Percentiles rank a stretch among this genome's conserved stretches.
These are phyloP conservation scores for Phallusia fumigata DNA, from an alignment of 23 tunicate species.

Conservation along the genomic window DNA sequence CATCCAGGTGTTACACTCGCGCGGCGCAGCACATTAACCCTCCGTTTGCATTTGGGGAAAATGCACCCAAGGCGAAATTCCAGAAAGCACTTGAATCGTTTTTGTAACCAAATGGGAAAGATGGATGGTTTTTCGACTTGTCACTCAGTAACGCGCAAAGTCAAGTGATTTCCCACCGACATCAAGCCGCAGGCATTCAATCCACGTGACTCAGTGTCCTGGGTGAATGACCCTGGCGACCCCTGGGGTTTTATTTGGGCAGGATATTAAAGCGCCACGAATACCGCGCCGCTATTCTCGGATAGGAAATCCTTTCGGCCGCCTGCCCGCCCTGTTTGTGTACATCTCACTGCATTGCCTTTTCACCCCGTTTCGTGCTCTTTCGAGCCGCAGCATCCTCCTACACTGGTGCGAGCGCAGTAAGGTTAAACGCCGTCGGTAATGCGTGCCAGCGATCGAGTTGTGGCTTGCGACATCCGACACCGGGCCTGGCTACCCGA, in stretches of 20 bases:
- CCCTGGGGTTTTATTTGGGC: slow-evolving; percentile 6
- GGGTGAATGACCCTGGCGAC: neutral
- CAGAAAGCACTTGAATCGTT: too few species aligned
- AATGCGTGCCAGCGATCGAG: neutral
- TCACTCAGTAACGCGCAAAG: neutral
- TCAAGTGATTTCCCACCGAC: neutral
- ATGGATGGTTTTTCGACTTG: neutral
- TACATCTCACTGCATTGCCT: neutral
- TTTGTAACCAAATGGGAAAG: neutral
- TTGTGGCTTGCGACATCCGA: slow-evolving; percentile 2
- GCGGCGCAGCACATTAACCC: too few species aligned
- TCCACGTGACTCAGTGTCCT: slow-evolving; percentile 4
- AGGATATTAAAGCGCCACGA: neutral
- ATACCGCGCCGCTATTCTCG: neutral
- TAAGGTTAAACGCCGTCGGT: neutral
- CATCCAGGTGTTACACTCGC: too few species aligned
- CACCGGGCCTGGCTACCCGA: neutral
- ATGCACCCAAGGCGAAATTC: too few species aligned
- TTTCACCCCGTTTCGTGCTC: neutral
- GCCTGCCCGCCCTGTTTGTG: neutral
- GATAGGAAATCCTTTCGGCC: slow-evolving; percentile 4
- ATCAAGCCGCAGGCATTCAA: neutral
- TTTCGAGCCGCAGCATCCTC: neutral
- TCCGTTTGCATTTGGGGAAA: too few species aligned
- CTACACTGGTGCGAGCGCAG: neutral